Conservation (phyloP, 2,113 vertebrate species). For the Mustela nigripes region DNA sequence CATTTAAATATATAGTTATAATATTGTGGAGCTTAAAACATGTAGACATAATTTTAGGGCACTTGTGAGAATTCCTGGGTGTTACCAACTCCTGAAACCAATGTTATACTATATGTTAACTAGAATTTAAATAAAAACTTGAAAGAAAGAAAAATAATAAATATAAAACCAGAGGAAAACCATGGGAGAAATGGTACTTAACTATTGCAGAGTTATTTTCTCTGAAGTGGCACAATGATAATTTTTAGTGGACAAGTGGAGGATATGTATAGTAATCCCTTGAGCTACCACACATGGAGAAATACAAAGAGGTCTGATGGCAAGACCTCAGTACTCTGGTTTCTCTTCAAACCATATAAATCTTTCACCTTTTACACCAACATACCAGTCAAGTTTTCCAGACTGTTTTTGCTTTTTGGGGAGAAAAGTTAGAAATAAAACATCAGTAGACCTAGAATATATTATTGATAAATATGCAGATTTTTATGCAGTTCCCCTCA, state of each 20-base stretch:
- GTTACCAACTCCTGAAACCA: neutral
- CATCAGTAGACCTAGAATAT: neutral
- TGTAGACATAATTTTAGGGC: neutral
- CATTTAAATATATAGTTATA: neutral
- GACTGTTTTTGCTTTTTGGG: neutral
- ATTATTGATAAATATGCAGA: neutral
- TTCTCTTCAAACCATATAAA: neutral
- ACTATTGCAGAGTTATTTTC: neutral
- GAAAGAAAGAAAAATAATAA: neutral
- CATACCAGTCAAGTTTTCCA: neutral
- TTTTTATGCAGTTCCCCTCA: neutral
- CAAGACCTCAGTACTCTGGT: neutral
- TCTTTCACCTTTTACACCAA: neutral
- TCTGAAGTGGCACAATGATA: neutral
- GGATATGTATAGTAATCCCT: neutral
- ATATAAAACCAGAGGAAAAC: neutral
- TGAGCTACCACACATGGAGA: neutral
- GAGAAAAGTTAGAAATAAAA: neutral
- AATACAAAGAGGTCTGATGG: neutral
- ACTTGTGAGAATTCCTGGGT: neutral
- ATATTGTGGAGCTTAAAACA: neutral
- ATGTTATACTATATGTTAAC: neutral
- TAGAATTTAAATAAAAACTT: neutral
- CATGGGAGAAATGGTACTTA: neutral
- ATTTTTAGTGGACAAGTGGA: neutral